Evolutionary conservation across 92 coral and sea anemone genomes (phyloP), one percentile per base, ranked within the genome.

Genomic region (Porites cylindrica): DNA sequence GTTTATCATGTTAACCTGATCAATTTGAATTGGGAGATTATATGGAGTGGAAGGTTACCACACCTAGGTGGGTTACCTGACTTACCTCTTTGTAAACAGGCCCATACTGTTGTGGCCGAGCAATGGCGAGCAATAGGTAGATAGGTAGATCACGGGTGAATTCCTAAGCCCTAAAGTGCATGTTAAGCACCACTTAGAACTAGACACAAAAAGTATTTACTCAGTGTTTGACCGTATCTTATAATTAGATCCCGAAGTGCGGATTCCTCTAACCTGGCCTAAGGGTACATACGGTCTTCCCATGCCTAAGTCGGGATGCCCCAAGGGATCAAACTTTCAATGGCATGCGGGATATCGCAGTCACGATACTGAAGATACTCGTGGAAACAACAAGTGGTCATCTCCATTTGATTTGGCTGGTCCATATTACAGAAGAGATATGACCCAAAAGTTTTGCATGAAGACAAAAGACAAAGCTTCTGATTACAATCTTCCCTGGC

Each of bases 271-370:
- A 52, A 87, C 90, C 10, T 91, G 94, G 94, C 94, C 94, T 10
- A 47, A 82, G 17, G 94, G 90, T 12, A 91, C 89, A 10, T 88
- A 88, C 67, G 94, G 94, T 19, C 84, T 91, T 71, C 94, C 92
- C 8, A 91, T 87, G 91, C 82, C 94, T 2, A 84, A 24, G 43
- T 75, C 86, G 17, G 86, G 94, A 77, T 91, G 94, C 29, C 86
- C 80, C 53, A 75, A 72, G 19, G 87, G 84, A 18, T 72, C 89
- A 70, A 74, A 58, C 23, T 82, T 87, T 19, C 66, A 63, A 11
- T 91, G 92, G 92, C 82, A 84, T 58, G 75, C 69, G 60, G 94
- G 92, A 21, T 72, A 70, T 66, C 79, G 89, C 18, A 70, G 62
- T 69, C 94, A 91, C 14, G 83, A 91, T 61, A 91, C 90, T 66